Conservation (phyloP, 2,113 vertebrate species). For the Sterrhoptilus dennistouni region DNA sequence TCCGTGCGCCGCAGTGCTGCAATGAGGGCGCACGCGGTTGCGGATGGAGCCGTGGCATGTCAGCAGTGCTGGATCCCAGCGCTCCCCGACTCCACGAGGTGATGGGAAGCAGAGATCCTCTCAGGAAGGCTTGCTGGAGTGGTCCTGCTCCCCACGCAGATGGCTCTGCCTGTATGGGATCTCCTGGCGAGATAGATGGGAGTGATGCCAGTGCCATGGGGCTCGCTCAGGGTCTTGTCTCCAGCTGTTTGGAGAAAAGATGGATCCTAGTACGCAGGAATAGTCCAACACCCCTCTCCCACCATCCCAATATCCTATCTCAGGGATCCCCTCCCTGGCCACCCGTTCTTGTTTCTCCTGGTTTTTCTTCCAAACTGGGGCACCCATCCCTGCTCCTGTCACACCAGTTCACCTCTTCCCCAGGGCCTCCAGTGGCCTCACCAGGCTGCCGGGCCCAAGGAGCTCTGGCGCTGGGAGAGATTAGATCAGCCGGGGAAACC, state of each 20-base stretch:
- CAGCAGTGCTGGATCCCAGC: not conserved
- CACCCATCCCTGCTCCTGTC: not conserved
- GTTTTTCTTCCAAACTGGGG: not conserved
- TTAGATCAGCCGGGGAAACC: slow-evolving; percentile 49
- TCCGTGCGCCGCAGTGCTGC: not conserved
- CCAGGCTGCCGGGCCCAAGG: not conserved
- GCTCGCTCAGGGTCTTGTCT: not conserved
- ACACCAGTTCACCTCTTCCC: not conserved
- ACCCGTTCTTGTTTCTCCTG: not conserved
- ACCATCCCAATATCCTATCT: not conserved
- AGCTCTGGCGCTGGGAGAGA: not conserved
- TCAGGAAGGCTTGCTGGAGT: not conserved
- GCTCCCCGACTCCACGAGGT: accelerated
- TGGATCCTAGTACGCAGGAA: not conserved
- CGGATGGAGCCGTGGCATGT: not conserved
- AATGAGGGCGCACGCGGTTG: not conserved
- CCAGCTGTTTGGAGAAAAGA: not conserved
- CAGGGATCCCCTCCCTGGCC: not conserved
- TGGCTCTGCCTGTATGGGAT: not conserved
- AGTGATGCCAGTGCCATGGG: not conserved
- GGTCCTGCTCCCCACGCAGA: not conserved
- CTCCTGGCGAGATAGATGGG: accelerated
- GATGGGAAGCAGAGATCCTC: not conserved
- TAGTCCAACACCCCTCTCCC: not conserved
- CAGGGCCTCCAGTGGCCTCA: not conserved